Base-by-base conservation (phyloP, 2,797 vertebrate species). In the Pygocentrus nattereri region DNA sequence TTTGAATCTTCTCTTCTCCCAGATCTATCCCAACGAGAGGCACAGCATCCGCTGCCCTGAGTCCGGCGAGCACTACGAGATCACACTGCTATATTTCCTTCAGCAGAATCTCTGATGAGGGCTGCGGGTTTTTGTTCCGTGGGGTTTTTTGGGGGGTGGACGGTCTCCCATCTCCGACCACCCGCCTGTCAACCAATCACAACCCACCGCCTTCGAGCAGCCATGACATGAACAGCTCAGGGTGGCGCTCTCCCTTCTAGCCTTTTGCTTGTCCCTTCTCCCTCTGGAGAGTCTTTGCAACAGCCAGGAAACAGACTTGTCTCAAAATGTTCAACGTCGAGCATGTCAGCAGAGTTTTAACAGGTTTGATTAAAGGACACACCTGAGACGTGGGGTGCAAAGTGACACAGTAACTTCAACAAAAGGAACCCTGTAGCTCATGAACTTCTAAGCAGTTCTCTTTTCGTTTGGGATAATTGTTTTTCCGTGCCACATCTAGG, bases 11-110 rank as follows among this genome's bases (percentile, higher is more conserved):
- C 18, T 21, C 19, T 52, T 58, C n/a, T 74, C 58, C 0, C 92
- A 99, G 98, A 97, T 99, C 87, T 99, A 99, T 89, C 98, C 98
- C 87, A 99, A 99, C 0, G 98, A 99, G 94, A 95, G 98, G 90
- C 98, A 99, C 94, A 99, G 98, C 90, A 99, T 99, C 88, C 97
- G 98, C 93, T 99, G 98, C 94, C 97, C 97, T 0, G 98, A 99
- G 93, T 99, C 98, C 4, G 98, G 98, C 82, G 98, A 99, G 95
- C 98, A 99, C 94, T 99, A 99, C 15, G 98, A 99, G 94, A 98
- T 99, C 90, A 99, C 97, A 87, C 95, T 99, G 95, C 96, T 99
- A 93, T 96, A 99, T 96, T 99, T 99, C 95, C 94, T 99, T 92
- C 98, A 99, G 93, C 97, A 99, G 92, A 94, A 98, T 95, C 97